phyloP scores from a whole-genome alignment of 2,113 vertebrate species.

The Tringa solitaria region DNA sequence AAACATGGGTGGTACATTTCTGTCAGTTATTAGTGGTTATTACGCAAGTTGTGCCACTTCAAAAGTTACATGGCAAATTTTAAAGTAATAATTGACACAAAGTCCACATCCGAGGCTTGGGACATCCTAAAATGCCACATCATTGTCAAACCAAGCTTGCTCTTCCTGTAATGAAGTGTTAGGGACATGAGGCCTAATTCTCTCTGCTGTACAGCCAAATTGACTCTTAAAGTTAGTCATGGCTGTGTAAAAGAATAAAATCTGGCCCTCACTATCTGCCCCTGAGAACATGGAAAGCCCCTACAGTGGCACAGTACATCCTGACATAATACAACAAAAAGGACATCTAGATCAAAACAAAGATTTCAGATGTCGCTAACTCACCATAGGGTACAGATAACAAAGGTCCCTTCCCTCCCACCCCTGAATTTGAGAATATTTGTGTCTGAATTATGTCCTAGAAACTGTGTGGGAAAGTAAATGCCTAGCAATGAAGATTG shows the following conservation, averaged over 20 bases:
- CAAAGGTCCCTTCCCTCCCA: background rate
- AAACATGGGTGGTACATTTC: background rate
- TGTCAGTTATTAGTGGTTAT: background rate
- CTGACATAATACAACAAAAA: background rate
- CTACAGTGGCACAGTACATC: background rate
- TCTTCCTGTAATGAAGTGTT: background rate
- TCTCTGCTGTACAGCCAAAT: background rate
- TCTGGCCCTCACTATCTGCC: background rate
- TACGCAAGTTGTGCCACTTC: background rate
- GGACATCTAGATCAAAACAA: background rate
- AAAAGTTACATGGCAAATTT: background rate
- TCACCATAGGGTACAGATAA: background rate
- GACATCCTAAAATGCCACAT: background rate
- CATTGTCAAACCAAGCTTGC: background rate
- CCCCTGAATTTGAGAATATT: background rate
- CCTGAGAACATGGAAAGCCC: background rate
- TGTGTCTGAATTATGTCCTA: background rate
- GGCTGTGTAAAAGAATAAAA: background rate
- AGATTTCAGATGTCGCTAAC: background rate
- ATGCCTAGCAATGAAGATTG: background rate
- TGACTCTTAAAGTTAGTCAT: background rate
- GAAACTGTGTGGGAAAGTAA: background rate
- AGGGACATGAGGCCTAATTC: background rate
- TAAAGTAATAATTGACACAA: background rate
- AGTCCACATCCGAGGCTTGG: background rate